phyloP scores from a whole-genome alignment of 1,140 invertebrate genomes.

The Drosophila watanabei region DNA sequence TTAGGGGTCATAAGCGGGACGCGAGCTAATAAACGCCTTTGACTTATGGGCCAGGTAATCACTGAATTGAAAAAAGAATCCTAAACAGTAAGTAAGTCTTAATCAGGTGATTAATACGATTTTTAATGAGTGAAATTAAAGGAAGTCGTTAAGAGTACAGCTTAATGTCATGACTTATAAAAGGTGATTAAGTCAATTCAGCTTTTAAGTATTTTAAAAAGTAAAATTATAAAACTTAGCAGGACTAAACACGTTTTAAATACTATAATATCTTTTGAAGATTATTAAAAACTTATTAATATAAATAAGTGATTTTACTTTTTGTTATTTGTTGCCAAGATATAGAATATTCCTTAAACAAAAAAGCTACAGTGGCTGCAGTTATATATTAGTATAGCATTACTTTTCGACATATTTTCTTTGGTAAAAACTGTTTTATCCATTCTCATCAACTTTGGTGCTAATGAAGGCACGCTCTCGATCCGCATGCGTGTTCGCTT shows the following conservation, averaged over 20 bases:
- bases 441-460: constrained; percentile 7
- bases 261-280: background rate
- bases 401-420: background rate
- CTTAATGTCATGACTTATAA: background rate
- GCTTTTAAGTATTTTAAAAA: background rate
- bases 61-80: constrained; percentile 1
- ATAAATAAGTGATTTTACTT: background rate
- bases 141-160: background rate
- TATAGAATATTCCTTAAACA: background rate
- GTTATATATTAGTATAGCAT: background rate
- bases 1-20: constrained; percentile 20
- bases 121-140: background rate
- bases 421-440: background rate
- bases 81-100: background rate
- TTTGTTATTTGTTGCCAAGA: background rate
- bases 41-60: constrained; percentile 42
- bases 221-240: background rate
- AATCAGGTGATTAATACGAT: background rate
- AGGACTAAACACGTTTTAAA: background rate
- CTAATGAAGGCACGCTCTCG: constrained; percentile 37
- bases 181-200: background rate
- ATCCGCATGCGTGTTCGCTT: constrained; percentile 12
- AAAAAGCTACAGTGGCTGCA: background rate
- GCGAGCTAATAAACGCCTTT: constrained; percentile 34
- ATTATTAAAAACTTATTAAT: background rate